Base-by-base conservation (phyloP, 2,797 vertebrate genomes). In the Chanos chanos region DNA sequence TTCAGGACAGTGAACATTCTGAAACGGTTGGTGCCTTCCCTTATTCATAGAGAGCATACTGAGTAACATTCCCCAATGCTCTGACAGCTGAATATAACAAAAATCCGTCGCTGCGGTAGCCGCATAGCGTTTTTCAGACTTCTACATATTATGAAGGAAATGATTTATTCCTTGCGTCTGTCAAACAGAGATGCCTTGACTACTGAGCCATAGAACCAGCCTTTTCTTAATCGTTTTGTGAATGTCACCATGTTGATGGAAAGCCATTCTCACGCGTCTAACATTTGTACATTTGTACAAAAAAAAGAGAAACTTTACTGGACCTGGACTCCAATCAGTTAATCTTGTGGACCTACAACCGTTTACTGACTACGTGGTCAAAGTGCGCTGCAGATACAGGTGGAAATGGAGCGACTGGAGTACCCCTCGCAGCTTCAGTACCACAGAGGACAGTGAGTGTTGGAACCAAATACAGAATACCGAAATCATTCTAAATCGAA, bases 331-430 rank as follows among this genome's bases (percentile, higher is more conserved):
- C 4, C 25, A 1, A 0, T 44, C 7, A 5, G 1, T 55, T 2
- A 12, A 70, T 5, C 3, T 88, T 51, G 22, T 1, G 6, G 33
- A 72, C 24, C 55, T 91, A 48, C 72, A 73, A 2, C 84, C 89
- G 2, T 56, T 72, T 21, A 64, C 61, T 50, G 0, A 0, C 0
- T 87, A 87, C 51, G 10, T 0, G 0, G 72, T 48, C 24, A 45
- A 0, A 1, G 59, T 89, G 7, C 65, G 31, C 18, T 91, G 89
- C 61, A 34, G 64, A 24, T 74, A 82, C 64, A 81, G 80, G 33
- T 88, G 82, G 83, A 86, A 67, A 13, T 89, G 87, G 88, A 51
- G 87, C 2, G 36, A 81, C 28, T 87, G 83, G 82, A 89, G 82
- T 44, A 0, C 6, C 4, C 2, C 1, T 3, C 33, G 1, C 1